A percentile compares a stretch with the other conserved stretches of the same genome.
Conservation (phyloP, 2,888 invertebrate genomes). For the Hipparchia semele region DNA sequence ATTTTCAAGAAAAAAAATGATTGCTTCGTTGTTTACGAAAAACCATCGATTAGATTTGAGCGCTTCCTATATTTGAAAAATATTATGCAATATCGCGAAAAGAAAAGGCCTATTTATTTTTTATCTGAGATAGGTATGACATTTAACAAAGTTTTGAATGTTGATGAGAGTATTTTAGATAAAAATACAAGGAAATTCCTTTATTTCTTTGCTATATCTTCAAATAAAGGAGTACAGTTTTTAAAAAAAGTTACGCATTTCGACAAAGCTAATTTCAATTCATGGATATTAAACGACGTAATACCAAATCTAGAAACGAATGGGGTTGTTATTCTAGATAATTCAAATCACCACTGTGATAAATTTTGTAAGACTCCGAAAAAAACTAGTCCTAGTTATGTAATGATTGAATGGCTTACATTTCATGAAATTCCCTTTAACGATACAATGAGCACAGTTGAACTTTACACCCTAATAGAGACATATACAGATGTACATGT, state of each 20-base stretch:
- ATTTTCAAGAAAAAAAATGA: constrained; percentile 28
- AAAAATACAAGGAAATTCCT: neutral
- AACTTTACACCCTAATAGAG: constrained; percentile 26
- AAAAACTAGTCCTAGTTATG: constrained; percentile 27
- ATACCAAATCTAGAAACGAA: constrained; percentile 8
- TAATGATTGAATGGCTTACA: constrained; percentile 32
- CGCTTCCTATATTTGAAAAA: constrained; percentile 33
- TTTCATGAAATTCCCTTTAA: constrained; percentile 25
- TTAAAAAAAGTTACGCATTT: constrained; percentile 2
- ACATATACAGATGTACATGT: constrained; percentile 25
- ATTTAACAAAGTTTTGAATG: constrained; percentile 14
- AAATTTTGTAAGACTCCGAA: constrained; percentile 18
- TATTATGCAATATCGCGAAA: constrained; percentile 14
- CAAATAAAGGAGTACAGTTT: constrained; percentile 10
- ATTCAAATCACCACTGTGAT: constrained; percentile 24
- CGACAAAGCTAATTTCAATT: constrained; percentile 11
- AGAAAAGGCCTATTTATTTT: constrained; percentile 19
- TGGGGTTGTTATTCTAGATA: constrained; percentile 30
- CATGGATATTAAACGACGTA: constrained; percentile 18
- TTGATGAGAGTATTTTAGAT: constrained; percentile 13
- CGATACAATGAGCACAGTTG: constrained; percentile 22
- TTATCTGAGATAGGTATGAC: constrained; percentile 24
- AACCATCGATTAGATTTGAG: constrained; percentile 28
- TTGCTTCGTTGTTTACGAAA: constrained; percentile 24
- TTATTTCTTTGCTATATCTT: constrained; percentile 26